Evolutionary conservation across 2,113 vertebrate genomes (phyloP).

Genomic region (Pachycephala philippinensis): DNA sequence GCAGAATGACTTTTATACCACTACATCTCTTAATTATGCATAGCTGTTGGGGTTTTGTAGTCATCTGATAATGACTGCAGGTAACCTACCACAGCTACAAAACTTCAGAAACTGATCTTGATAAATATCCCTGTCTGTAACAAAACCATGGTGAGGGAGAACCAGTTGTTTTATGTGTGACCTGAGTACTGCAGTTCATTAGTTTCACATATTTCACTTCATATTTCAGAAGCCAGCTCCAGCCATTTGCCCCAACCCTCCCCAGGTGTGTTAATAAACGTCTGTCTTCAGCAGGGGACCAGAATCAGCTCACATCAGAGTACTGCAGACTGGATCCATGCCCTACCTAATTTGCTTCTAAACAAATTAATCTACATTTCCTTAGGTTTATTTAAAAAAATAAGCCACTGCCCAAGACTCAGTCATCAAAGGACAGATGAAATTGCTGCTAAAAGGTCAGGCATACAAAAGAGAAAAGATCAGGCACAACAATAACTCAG

Average conservation of each 20-base stretch:
- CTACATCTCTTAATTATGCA: not conserved
- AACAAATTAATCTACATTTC: not conserved
- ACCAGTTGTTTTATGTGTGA: not conserved
- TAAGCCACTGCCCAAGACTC: not conserved
- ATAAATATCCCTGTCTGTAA: not conserved
- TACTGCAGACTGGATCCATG: not conserved
- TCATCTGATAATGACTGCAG: not conserved
- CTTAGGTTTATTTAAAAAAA: not conserved
- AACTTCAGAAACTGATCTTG: not conserved
- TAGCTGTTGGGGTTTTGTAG: not conserved
- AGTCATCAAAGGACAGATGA: not conserved
- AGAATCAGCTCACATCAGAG: not conserved
- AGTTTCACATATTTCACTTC: not conserved
- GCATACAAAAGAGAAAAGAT: not conserved
- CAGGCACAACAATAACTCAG: not conserved
- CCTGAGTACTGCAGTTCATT: not conserved
- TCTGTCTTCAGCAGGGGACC: not conserved
- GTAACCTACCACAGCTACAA: not conserved
- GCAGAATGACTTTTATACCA: not conserved
- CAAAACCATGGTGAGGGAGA: not conserved
- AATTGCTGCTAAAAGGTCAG: not conserved
- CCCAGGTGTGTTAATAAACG: not conserved
- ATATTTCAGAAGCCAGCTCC: not conserved
- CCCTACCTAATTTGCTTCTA: not conserved
- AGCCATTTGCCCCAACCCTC: not conserved